Percentiles rank a stretch among this genome's conserved stretches.
phyloP scores from a whole-genome alignment of 2,113 vertebrate genomes.

The Rhabdomys dilectus region DNA sequence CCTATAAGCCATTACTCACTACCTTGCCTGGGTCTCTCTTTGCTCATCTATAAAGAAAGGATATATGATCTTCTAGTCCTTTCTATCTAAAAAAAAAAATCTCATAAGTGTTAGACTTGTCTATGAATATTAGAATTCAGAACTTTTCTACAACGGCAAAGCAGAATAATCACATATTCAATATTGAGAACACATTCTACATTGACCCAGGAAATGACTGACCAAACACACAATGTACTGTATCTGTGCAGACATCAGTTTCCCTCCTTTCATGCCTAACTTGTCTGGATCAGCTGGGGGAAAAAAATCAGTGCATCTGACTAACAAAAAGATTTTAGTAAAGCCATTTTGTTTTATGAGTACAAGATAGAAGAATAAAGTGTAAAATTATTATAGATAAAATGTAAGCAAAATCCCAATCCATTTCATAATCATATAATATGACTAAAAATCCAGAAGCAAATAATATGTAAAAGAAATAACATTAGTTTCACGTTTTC shows the following conservation, averaged over 20 bases:
- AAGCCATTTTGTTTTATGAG: background rate
- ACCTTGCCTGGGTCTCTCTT: background rate
- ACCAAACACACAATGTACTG: background rate
- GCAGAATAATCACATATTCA: background rate
- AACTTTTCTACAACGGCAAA: background rate
- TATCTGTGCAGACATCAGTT: conserved; percentile 13
- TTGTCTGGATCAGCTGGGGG: background rate
- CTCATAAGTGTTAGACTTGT: background rate
- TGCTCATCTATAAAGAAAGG: conserved; percentile 31
- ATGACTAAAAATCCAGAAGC: conserved; percentile 38
- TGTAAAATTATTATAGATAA: conserved; percentile 12
- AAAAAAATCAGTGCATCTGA: background rate
- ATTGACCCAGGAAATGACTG: conserved; percentile 27
- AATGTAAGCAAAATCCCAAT: conserved; percentile 36
- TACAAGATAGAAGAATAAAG: conserved; percentile 41
- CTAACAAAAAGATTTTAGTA: conserved; percentile 12
- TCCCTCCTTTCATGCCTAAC: background rate
- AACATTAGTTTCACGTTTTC: background rate
- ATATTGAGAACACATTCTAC: background rate
- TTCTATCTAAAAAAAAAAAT: conserved; percentile 54
- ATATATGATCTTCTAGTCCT: background rate
- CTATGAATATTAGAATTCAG: conserved; percentile 11
- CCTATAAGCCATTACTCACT: background rate
- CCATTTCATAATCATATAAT: background rate
- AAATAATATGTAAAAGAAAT: conserved; percentile 33